Evolutionary conservation across 1,140 invertebrate species (phyloP).

Genomic region (Muscidifurax raptorellus): DNA sequence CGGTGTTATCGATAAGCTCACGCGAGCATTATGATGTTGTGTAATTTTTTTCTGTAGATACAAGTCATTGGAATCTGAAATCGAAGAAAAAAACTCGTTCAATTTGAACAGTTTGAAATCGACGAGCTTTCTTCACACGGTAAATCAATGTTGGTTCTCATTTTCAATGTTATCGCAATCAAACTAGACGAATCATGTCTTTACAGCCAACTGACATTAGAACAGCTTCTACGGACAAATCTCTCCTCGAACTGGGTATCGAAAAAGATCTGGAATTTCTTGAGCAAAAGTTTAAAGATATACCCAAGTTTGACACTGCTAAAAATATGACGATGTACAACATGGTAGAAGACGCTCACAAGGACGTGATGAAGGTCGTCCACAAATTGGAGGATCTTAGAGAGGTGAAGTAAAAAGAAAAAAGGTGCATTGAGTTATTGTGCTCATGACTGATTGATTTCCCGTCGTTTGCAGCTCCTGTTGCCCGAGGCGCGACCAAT

Average conservation of each 20-base stretch:
- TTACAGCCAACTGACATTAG: not conserved
- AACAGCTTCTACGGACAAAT: not conserved
- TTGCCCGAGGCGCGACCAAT: slow-evolving; percentile 18
- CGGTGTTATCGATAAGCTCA: not conserved
- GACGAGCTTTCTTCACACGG: not conserved
- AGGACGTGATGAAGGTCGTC: not conserved
- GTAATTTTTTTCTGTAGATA: not conserved
- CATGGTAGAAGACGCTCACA: slow-evolving; percentile 33
- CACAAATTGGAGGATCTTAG: slow-evolving; percentile 20
- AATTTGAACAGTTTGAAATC: not conserved
- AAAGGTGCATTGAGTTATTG: not conserved
- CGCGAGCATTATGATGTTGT: not conserved
- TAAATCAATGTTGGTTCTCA: not conserved
- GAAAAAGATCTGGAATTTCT: not conserved
- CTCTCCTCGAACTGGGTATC: not conserved
- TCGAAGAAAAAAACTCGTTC: not conserved
- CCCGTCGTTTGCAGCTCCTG: slow-evolving; percentile 1
- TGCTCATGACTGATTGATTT: not conserved
- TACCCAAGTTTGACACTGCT: not conserved
- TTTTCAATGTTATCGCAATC: not conserved
- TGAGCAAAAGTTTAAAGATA: not conserved
- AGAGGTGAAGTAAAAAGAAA: slow-evolving; percentile 8
- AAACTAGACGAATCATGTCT: not conserved
- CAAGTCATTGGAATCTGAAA: not conserved
- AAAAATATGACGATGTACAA: not conserved